These are phyloP conservation scores for Silurus aristotelis DNA, from an alignment of 2,797 vertebrate genomes.

Conservation along the genomic window DNA sequence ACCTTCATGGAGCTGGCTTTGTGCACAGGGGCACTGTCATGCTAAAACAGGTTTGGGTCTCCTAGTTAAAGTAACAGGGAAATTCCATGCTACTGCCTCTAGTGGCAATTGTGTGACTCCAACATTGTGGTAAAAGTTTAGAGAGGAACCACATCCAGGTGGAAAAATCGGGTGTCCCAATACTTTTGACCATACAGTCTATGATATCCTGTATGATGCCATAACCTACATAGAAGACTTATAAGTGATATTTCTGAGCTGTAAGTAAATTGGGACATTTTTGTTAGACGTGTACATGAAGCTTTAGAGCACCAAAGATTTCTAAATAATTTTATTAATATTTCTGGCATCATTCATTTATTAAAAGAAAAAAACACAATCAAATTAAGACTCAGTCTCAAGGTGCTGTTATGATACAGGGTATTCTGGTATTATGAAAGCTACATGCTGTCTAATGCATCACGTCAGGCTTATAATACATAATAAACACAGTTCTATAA, in stretches of 20 bases:
- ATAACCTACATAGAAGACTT: not conserved
- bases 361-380: not conserved
- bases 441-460: not conserved
- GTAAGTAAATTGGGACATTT: not conserved
- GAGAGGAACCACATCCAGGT: too few relatives aligned
- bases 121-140: too few relatives aligned
- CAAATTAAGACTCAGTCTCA: not conserved
- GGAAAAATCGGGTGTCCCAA: too few relatives aligned
- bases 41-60: too few relatives aligned
- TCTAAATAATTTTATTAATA: not conserved
- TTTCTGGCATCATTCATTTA: not conserved
- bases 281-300: not conserved
- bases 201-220: too few relatives aligned
- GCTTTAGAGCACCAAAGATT: not conserved
- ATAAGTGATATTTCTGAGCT: not conserved
- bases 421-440: not conserved
- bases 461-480: not conserved
- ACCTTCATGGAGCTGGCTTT: too few relatives aligned
- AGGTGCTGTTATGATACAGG: not conserved
- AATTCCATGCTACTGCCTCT: too few relatives aligned
- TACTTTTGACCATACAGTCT: too few relatives aligned
- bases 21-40: too few relatives aligned
- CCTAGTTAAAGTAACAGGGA: too few relatives aligned
- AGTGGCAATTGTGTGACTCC: too few relatives aligned
- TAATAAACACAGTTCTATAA: not conserved